Evolutionary conservation across 2,888 invertebrate species (phyloP).

Genomic region (Anorthoa munda): DNA sequence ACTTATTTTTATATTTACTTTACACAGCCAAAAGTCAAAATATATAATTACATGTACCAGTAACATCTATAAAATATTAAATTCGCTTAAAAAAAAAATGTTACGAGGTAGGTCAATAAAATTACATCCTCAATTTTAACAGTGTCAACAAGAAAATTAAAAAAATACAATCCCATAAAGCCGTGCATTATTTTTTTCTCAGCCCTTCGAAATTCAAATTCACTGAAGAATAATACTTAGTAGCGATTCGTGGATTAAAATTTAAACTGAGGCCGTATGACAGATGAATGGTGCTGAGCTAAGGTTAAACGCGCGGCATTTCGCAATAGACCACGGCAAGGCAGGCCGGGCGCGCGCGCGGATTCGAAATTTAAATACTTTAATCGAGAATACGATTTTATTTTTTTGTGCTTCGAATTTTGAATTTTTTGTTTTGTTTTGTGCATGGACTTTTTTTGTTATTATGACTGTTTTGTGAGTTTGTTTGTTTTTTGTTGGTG

Average conservation of each 20-base stretch:
- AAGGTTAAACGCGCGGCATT: constrained; percentile 68
- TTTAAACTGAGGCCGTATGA: constrained; percentile 61
- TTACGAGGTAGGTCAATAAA: background rate
- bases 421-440: constrained; percentile 20
- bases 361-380: constrained; percentile 56
- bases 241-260: constrained; percentile 63
- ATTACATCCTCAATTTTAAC: constrained; percentile 12
- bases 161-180: constrained; percentile 9
- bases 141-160: background rate
- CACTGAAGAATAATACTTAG: constrained; percentile 27
- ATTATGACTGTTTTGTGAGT: constrained; percentile 49
- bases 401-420: constrained; percentile 19
- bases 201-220: constrained; percentile 43
- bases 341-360: constrained; percentile 62
- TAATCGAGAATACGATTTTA: constrained; percentile 33
- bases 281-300: constrained; percentile 66
- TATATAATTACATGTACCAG: too few species aligned
- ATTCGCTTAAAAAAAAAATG: background rate
- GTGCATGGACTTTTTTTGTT: constrained; percentile 59
- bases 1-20: too few species aligned
- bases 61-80: background rate
- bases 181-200: background rate
- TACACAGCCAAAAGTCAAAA: too few species aligned
- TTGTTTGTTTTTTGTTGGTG: constrained; percentile 28
- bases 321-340: constrained; percentile 63